Conservation (phyloP, 2,888 invertebrate species). For the Cacoxenus indagator region DNA sequence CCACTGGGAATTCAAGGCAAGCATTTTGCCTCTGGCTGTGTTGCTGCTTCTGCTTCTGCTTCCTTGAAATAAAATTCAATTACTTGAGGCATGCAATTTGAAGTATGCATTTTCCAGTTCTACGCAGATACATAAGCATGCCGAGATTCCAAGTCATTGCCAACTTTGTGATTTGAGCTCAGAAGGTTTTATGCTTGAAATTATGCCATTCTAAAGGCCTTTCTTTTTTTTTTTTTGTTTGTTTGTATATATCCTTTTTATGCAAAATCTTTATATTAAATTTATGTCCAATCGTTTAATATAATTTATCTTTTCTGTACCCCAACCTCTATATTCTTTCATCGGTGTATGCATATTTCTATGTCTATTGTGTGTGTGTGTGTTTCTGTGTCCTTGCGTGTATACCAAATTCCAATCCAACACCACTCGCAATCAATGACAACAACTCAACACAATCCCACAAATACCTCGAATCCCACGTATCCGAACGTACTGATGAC, state of each 20-base stretch:
- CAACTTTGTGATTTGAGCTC: too few relatives aligned
- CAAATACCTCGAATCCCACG: not conserved
- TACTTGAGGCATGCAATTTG: conserved; percentile 39
- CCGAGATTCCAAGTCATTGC: not conserved
- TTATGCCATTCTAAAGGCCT: not conserved
- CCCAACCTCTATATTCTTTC: not conserved
- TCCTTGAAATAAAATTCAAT: conserved; percentile 39
- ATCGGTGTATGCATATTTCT: too few relatives aligned
- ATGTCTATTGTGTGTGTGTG: conserved; percentile 2
- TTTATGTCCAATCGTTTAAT: not conserved
- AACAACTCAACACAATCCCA: conserved; percentile 5
- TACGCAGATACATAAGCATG: conserved; percentile 28
- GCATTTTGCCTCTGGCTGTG: not conserved
- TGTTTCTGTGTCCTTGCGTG: not conserved
- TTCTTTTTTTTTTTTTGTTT: not conserved
- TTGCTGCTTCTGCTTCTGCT: conserved; percentile 5
- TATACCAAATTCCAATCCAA: conserved; percentile 10
- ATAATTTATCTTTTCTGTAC: not conserved
- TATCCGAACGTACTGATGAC: not conserved
- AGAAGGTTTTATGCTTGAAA: too few relatives aligned
- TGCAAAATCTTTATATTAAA: conserved; percentile 8
- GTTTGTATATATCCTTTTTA: not conserved
- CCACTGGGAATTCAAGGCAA: conserved; percentile 2
- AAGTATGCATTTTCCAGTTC: conserved; percentile 40
- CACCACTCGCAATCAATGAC: conserved; percentile 3